Evolutionary conservation across 2,113 vertebrate species (phyloP).

Genomic region (Myrmecophaga tridactyla): DNA sequence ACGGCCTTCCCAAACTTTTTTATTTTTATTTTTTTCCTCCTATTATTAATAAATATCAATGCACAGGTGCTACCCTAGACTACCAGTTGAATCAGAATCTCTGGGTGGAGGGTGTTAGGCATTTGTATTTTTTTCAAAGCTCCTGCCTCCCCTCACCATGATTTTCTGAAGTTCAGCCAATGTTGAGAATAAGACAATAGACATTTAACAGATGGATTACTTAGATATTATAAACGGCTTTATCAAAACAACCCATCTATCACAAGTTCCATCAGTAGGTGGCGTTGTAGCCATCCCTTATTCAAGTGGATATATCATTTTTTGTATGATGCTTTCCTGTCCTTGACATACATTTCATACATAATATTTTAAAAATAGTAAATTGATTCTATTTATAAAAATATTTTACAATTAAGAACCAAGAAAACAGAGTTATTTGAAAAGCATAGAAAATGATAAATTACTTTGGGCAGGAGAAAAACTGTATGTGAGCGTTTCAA

Average conservation of each 20-base stretch:
- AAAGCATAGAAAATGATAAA: not conserved
- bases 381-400: not conserved
- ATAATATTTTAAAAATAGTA: slow-evolving; percentile 12
- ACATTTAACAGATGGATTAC: not conserved
- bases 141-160: not conserved
- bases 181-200: slow-evolving; percentile 1
- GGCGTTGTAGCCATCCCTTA: not conserved
- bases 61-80: not conserved
- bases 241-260: not conserved
- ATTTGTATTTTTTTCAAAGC: not conserved
- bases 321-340: not conserved
- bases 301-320: not conserved
- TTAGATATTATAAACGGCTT: not conserved
- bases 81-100: not conserved
- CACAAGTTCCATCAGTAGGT: not conserved
- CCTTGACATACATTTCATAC: not conserved
- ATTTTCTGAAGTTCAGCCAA: not conserved
- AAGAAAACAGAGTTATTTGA: not conserved
- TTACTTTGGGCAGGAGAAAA: not conserved
- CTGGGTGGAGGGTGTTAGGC: not conserved
- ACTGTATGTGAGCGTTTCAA: not conserved
- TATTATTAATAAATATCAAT: not conserved
- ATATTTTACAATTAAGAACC: not conserved
- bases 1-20: not conserved
- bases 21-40: not conserved